phyloP scores from a whole-genome alignment of 1,140 invertebrate species.

The Diabrotica undecimpunctata region DNA sequence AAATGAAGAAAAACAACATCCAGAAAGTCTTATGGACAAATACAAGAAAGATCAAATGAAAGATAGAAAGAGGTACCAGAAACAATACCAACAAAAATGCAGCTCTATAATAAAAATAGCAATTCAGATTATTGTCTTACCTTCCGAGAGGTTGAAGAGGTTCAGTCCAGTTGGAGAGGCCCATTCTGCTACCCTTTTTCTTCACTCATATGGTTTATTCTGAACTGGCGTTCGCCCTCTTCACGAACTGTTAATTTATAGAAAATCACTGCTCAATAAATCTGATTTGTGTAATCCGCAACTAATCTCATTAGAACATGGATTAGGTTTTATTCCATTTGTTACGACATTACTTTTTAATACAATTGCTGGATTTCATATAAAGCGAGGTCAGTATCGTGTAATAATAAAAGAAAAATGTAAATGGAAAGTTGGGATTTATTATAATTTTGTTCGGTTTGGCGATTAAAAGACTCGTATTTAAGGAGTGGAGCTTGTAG shows the following conservation, averaged over 20 bases:
- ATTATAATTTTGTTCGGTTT: too few species aligned
- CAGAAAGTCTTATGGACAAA: background rate
- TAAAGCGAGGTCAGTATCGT: too few species aligned
- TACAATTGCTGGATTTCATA: too few species aligned
- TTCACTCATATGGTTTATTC: background rate
- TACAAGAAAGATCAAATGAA: background rate
- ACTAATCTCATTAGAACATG: background rate
- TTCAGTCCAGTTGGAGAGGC: background rate
- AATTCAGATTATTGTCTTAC: background rate
- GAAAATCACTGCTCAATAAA: background rate
- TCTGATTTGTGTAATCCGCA: background rate
- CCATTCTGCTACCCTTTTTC: slow-evolving; percentile 1
- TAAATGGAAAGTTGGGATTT: too few species aligned
- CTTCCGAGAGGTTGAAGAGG: background rate
- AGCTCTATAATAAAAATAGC: background rate
- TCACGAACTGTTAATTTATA: background rate
- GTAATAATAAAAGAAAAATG: too few species aligned
- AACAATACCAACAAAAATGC: background rate
- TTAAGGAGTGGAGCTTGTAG: too few species aligned
- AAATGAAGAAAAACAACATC: background rate
- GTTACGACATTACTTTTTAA: too few species aligned
- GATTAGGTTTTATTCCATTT: background rate
- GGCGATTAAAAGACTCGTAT: too few species aligned
- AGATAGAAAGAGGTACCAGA: background rate
- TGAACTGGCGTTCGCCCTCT: background rate